Base-by-base conservation (phyloP, 2,797 vertebrate genomes). In the Crypturellus tataupa region DNA sequence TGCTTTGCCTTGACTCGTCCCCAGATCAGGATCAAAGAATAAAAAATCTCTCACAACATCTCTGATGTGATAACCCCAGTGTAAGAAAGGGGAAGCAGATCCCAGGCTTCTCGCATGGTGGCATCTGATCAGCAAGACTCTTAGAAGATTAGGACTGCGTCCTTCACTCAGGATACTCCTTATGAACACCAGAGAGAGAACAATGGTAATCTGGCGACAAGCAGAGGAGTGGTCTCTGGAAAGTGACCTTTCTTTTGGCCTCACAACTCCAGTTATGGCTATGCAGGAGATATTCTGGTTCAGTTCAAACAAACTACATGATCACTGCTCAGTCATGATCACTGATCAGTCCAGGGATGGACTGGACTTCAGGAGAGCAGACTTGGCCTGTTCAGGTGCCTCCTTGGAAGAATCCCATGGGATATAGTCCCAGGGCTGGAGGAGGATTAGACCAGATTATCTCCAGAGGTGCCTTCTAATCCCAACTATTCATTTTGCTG, bases 41-140 rank as follows among this genome's bases (percentile, higher is more conserved):
- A 25, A 72, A 89, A 37, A 13, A 55, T 19, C 59, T 53, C 29
- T 79, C 9, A 44, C 19, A 75, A 49, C 6, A 7, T n/a, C n/a
- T n/a, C n/a, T 1, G 1, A 5, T n/a, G 13, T 37, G 29, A 17
- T 60, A 29, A 40, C 18, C 35, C 5, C 1, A 1, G 27, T 58
- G 27, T 21, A 71, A 87, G 31, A 35, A 62, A 86, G 53, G 13
- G 64, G 24, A 40, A 87, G n/a, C 33, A 59, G 33, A 51, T 59
- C 49, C 60, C 44, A 69, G 10, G 12, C 24, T 69, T 69, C 4
- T 69, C 6, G 18, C 7, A 3, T 39, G 27, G 72, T 12, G 59
- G 23, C 12, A 62, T 16, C 21, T 68, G 16, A 10, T 0, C 3
- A 78, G 8, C 29, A 31, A 12, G n/a, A 1, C 8, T 67, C 9